phyloP scores from a whole-genome alignment of 2,113 vertebrate genomes.

The Pteronura brasiliensis region DNA sequence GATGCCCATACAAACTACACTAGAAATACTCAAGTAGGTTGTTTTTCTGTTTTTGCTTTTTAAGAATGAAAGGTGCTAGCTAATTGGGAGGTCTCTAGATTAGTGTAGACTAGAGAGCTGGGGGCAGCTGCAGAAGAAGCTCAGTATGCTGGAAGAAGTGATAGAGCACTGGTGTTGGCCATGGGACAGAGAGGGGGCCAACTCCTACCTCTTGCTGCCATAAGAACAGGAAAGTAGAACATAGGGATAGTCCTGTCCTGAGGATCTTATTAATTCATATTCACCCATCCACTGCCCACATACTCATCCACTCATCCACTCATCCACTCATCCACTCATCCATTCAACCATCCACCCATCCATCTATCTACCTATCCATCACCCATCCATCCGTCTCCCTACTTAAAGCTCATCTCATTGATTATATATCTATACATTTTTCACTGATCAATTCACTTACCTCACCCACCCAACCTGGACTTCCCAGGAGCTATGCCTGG shows the following conservation, averaged over 20 bases:
- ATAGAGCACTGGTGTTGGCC: background rate
- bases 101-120: background rate
- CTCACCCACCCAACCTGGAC: background rate
- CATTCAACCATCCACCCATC: background rate
- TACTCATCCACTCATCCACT: background rate
- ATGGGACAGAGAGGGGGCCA: background rate
- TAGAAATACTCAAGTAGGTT: background rate
- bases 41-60: background rate
- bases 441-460: background rate
- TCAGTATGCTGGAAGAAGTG: background rate
- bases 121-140: conserved; percentile 43
- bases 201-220: conserved; percentile 40
- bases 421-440: background rate
- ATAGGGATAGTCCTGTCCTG: background rate
- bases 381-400: background rate
- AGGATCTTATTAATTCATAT: conserved; percentile 6
- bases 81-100: background rate
- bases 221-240: conserved; percentile 29
- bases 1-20: background rate
- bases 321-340: background rate
- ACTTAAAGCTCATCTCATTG: background rate
- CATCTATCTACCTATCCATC: background rate
- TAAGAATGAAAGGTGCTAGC: background rate
- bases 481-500: background rate
- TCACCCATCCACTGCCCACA: background rate